Conservation (phyloP, 2,888 invertebrate genomes). For the Spodoptera picta region DNA sequence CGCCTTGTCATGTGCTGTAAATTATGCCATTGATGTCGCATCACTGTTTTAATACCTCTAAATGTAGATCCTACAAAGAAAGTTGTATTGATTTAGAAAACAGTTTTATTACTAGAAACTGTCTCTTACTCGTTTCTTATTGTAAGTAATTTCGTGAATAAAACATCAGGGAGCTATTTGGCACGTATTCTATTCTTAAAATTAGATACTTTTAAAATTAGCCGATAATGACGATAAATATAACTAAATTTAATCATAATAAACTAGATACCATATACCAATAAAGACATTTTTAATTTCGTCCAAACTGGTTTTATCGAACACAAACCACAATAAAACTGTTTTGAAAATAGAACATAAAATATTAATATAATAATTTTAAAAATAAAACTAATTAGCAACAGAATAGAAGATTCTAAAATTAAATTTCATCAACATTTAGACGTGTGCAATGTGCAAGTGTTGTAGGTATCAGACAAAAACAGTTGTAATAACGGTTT, state of each 20-base stretch:
- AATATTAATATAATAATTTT: background rate
- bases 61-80: background rate
- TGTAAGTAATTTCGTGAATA: no score
- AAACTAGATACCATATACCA: no score
- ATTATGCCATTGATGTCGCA: constrained; percentile 13
- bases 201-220: no score
- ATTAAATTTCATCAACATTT: constrained; percentile 19
- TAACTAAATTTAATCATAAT: no score
- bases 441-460: background rate
- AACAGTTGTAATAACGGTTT: constrained; percentile 34
- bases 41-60: background rate
- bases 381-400: constrained; percentile 15
- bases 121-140: no score
- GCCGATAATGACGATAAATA: no score
- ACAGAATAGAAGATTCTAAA: constrained; percentile 2
- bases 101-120: no score
- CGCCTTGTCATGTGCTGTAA: constrained; percentile 25
- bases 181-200: no score
- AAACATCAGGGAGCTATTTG: no score
- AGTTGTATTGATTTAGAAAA: background rate
- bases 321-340: background rate
- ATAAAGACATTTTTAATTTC: background rate
- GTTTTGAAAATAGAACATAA: background rate
- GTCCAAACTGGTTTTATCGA: background rate
- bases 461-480: constrained; percentile 11